phyloP scores from a whole-genome alignment of 2,797 vertebrate species.

The Antennarius maculatus region DNA sequence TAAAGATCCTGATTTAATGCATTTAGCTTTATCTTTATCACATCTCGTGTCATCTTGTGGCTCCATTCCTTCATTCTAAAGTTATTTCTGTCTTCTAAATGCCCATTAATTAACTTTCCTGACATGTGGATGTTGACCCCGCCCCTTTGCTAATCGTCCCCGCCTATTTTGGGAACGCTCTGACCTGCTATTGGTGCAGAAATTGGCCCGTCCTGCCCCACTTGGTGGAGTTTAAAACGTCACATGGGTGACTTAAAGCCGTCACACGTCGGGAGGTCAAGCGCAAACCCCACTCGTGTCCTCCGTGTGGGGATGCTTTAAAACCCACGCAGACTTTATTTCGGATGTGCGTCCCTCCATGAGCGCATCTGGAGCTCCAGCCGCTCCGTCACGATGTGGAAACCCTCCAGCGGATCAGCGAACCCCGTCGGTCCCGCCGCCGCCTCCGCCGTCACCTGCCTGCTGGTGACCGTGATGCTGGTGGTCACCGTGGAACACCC shows the following conservation, averaged over 20 bases:
- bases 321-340: background rate
- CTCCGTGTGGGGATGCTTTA: conserved; percentile 3
- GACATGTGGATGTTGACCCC: conserved; percentile 11
- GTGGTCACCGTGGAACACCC: conserved; percentile 64
- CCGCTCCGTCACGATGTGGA: conserved; percentile 72
- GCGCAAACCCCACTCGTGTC: too few relatives aligned
- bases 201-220: conserved; percentile 7
- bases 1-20: too few relatives aligned
- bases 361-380: conserved; percentile 3
- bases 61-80: too few relatives aligned
- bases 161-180: conserved; percentile 53
- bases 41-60: too few relatives aligned
- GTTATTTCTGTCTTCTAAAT: background rate
- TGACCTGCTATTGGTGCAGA: conserved; percentile 25
- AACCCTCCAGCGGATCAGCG: conserved; percentile 62
- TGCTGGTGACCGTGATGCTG: conserved; percentile 79
- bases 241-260: background rate
- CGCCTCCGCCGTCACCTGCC: conserved; percentile 80
- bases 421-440: conserved; percentile 67
- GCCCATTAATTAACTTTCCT: background rate
- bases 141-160: background rate
- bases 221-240: conserved; percentile 14
- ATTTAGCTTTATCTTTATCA: too few relatives aligned
- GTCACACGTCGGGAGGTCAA: conserved; percentile 3
- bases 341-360: background rate